Evolutionary conservation across 1,140 invertebrate species (phyloP), one percentile per base, ranked within the genome.

Genomic region (Ceratina calcarata): DNA sequence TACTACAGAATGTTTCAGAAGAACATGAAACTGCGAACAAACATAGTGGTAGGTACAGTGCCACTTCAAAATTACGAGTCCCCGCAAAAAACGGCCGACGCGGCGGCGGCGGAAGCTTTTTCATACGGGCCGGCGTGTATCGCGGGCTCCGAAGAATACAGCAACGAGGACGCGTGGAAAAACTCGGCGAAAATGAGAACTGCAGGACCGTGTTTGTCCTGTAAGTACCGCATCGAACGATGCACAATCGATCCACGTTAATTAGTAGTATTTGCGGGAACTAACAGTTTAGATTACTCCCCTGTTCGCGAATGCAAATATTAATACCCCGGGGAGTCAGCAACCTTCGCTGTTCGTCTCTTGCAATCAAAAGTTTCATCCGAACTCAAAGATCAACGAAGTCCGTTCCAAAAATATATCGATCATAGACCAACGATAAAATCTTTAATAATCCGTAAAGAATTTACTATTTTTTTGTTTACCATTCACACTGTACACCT

Each of bases 1-100:
- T 90, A 90, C 80, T 90, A 89, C 71, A 86, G 87, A 62, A 86
- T 91, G 75, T 87, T 91, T 67, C 86, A 90, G 58, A 91, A 91
- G 77, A 90, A 91, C 83, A 78, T 88, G 24, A 91, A 90, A 73
- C 86, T 90, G 1, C 68, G 90, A 69, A 88, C 84, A 53, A 73
- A 53, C 55, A 79, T 91, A 24, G 76, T 90, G 12, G 75, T 91
- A 16, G 89, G 90, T 13, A 90, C 89, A 0, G 68, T 90, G 10
- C 90, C 89, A 1, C 67, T 91, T 20, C 82, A 83, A 61, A 87
- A 90, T 86, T 91, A 91, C 80, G 86, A 91, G 70, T 82, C 82
- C 49, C 86, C 85, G 8, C 45, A 85, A 61, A 78, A 78, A 71
- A 67, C 58, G n/a, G 7, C 2, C 6, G 65, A 80, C 62, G 37